A percentile compares a stretch with the other conserved stretches of the same genome.
phyloP scores from a whole-genome alignment of 2,113 vertebrate species.

The Brachyhypopomus gauderio region DNA sequence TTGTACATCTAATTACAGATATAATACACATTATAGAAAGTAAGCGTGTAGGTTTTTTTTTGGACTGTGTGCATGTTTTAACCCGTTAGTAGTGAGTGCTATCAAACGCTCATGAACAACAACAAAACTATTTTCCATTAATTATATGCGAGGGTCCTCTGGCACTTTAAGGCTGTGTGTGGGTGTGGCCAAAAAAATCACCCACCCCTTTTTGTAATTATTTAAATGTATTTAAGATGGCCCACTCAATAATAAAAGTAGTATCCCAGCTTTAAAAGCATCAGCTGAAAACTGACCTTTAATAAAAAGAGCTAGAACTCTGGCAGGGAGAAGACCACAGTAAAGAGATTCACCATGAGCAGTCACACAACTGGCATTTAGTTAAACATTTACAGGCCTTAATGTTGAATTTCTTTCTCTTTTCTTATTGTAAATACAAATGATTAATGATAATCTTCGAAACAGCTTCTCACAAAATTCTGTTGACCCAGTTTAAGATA shows the following conservation, averaged over 20 bases:
- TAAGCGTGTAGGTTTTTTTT: slow-evolving; percentile 22
- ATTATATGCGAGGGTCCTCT: slow-evolving; percentile 40
- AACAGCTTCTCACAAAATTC: slow-evolving; percentile 37
- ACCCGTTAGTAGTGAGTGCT: slow-evolving; percentile 49
- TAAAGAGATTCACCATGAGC: slow-evolving; percentile 42
- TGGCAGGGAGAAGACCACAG: slow-evolving; percentile 46
- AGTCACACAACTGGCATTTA: slow-evolving; percentile 27
- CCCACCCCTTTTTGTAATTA: background rate
- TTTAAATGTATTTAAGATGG: slow-evolving; percentile 1
- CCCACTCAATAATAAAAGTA: slow-evolving; percentile 46
- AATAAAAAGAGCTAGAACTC: slow-evolving; percentile 52
- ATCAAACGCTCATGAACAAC: slow-evolving; percentile 30
- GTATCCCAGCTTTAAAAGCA: slow-evolving; percentile 42
- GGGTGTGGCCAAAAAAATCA: slow-evolving; percentile 32
- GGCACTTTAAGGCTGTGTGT: slow-evolving; percentile 49
- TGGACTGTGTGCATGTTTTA: slow-evolving; percentile 24
- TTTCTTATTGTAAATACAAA: slow-evolving; percentile 44
- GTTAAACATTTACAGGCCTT: background rate
- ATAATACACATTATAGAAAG: slow-evolving; percentile 42
- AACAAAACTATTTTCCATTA: slow-evolving; percentile 24
- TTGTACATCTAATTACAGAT: slow-evolving; percentile 54
- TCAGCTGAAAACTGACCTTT: slow-evolving; percentile 40
- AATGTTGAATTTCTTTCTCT: background rate
- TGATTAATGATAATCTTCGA: slow-evolving; percentile 33
- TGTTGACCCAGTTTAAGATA: slow-evolving; percentile 1